Conservation (phyloP, 2,888 invertebrate genomes). For the Deilephila porcellus region DNA sequence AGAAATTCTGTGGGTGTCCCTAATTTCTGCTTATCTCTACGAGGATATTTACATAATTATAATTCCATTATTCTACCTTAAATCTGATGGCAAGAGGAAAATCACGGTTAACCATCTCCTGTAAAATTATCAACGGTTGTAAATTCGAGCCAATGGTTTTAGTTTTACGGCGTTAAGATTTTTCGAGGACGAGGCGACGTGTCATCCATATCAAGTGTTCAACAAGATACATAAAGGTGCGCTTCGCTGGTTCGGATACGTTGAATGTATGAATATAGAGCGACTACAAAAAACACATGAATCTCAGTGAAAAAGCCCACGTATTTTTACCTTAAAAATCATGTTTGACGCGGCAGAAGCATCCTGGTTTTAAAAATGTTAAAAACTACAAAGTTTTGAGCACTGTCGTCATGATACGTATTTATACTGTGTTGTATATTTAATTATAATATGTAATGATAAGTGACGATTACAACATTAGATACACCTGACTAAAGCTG, state of each 20-base stretch:
- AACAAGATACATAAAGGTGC: conserved; percentile 15
- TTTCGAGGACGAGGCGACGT: conserved; percentile 1
- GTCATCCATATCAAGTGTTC: conserved; percentile 15
- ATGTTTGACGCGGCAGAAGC: background rate
- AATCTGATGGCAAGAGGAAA: background rate
- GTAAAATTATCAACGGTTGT: background rate
- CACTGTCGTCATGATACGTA: background rate
- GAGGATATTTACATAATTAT: too few species aligned
- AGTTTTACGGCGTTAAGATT: background rate
- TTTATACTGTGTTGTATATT: background rate
- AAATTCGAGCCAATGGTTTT: background rate
- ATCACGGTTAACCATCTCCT: background rate
- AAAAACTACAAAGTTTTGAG: background rate
- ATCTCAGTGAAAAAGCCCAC: background rate
- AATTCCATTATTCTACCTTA: too few species aligned
- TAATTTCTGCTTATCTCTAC: too few species aligned
- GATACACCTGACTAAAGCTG: too few species aligned
- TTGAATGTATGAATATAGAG: conserved; percentile 22
- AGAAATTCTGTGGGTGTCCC: too few species aligned
- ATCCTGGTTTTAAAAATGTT: background rate
- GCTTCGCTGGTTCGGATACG: conserved; percentile 7
- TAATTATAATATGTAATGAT: background rate
- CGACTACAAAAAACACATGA: conserved; percentile 22
- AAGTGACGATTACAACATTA: too few species aligned
- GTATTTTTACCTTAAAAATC: background rate